Base-by-base conservation (phyloP, 1,140 invertebrate genomes). In the Diachasmimorpha longicaudata region DNA sequence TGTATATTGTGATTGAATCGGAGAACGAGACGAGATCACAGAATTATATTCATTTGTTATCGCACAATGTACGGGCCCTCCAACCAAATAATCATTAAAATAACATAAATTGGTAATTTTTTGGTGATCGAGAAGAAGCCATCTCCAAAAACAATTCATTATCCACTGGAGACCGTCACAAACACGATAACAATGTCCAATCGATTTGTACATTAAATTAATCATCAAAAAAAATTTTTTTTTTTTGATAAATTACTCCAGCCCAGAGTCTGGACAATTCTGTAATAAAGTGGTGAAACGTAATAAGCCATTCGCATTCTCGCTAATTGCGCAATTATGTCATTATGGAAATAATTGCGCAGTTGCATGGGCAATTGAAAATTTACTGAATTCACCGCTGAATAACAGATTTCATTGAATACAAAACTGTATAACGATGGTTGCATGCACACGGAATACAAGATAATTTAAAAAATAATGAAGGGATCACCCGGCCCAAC, bases 401-500 rank as follows among this genome's bases (percentile, higher is more conserved):
- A 25, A 68, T 68, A 4, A 39, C 25, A 68, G 25, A 68, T 37
- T 37, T 68, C 36, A 68, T 19, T 37, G 36, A 68, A 75, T 68
- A 75, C 58, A 76, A 77, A 76, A 77, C 72, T 79, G 78, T 80
- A 78, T 80, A 80, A 81, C 76, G 79, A 70, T 77, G 76, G 76
- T 81, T 82, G 81, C 83, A 81, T 81, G 82, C 80, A 82, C 78
- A 79, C 68, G 71, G 81, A 83, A 81, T 79, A 81, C 79, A 42
- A 75, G 42, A 78, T 77, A 76, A 76, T 75, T 73, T 81, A 77
- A 79, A 78, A 81, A 52, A 75, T 75, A 69, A 75, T 63, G 71
- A 75, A 66, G 58, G 48, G 66, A 69, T 16, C 42, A 42, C 55
- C 80, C 79, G 83, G 83, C 81, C 82, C 84, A 79, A 81, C 82